Evolutionary conservation across 2,797 vertebrate species (phyloP).

Genomic region (Pantherophis vulpinus): DNA sequence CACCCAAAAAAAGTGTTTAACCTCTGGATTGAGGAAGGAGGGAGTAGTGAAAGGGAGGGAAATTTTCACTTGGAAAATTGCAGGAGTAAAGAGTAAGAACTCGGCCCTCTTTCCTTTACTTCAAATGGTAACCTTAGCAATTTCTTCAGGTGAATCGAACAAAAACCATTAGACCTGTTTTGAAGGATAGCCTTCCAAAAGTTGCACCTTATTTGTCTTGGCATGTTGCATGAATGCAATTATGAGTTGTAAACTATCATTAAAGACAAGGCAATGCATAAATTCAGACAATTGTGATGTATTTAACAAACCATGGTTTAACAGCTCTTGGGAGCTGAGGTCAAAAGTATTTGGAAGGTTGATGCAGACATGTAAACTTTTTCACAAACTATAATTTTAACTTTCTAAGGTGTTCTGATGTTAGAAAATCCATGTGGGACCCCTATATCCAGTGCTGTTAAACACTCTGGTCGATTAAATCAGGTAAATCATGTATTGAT

Average conservation of each 20-base stretch:
- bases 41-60: background rate
- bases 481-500: constrained; percentile 63
- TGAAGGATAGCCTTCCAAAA: background rate
- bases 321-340: background rate
- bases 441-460: constrained; percentile 58
- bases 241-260: background rate
- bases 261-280: background rate
- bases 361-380: background rate
- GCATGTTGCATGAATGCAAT: background rate
- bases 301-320: background rate
- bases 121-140: background rate
- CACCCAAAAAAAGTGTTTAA: background rate
- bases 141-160: background rate
- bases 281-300: background rate
- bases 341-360: background rate
- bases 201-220: background rate
- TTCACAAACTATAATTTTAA: background rate
- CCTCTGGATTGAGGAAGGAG: background rate
- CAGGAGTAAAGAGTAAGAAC: background rate
- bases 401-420: constrained; percentile 65
- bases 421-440: constrained; percentile 59
- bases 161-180: background rate
- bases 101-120: background rate
- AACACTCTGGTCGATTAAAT: constrained; percentile 61
- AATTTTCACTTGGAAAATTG: background rate